Evolutionary conservation across 2,113 vertebrate genomes (phyloP).

Genomic region (Pao palembangensis): DNA sequence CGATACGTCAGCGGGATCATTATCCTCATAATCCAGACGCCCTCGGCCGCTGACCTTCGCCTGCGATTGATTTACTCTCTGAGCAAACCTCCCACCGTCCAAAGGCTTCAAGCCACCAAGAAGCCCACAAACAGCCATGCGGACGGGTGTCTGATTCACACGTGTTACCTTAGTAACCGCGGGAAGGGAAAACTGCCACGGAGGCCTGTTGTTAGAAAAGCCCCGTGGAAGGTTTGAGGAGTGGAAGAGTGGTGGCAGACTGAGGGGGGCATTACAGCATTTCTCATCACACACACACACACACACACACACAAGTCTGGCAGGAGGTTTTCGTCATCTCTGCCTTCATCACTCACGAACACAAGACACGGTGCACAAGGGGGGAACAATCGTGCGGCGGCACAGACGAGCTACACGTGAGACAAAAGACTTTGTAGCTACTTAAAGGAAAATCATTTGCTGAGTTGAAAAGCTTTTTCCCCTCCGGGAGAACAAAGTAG

Average conservation of each 20-base stretch:
- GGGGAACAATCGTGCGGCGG: no score
- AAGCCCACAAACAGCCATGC: slow-evolving; percentile 52
- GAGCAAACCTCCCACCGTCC: slow-evolving; percentile 55
- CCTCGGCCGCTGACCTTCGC: slow-evolving; percentile 44
- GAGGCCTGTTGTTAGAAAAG: slow-evolving; percentile 44
- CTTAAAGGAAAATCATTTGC: neutral
- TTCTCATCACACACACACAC: no score
- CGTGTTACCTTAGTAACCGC: slow-evolving; percentile 71
- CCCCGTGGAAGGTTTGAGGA: slow-evolving; percentile 28
- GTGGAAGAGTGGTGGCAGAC: slow-evolving; percentile 23
- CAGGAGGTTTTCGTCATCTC: neutral
- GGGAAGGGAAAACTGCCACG: slow-evolving; percentile 59
- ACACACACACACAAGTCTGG: neutral
- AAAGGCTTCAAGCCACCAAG: slow-evolving; percentile 36
- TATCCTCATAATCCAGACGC: slow-evolving; percentile 55
- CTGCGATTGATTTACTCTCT: slow-evolving; percentile 48
- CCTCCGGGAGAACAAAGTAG: neutral
- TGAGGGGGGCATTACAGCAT: neutral
- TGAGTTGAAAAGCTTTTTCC: neutral
- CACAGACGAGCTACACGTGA: neutral
- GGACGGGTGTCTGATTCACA: slow-evolving; percentile 36
- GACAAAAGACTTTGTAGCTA: neutral
- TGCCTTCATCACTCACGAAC: neutral
- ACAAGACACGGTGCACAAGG: no score
- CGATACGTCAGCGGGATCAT: slow-evolving; percentile 46